Evolutionary conservation across 2,797 vertebrate genomes (phyloP).

Genomic region (Sebastes diaconus): DNA sequence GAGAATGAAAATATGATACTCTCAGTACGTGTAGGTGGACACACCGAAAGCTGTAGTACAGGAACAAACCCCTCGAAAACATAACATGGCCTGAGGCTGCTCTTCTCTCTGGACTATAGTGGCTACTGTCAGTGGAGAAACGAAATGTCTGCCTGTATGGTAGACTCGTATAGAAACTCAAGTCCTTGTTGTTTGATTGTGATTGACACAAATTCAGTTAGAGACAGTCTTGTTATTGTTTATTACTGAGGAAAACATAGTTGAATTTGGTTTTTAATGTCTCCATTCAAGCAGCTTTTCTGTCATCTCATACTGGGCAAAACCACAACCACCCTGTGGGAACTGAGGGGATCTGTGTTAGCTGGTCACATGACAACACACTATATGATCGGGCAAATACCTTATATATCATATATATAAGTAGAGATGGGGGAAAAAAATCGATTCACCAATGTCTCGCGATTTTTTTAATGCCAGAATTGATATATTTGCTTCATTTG

Average conservation of each 20-base stretch:
- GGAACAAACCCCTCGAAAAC: slow-evolving; percentile 8
- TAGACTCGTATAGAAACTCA: background rate
- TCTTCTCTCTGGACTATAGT: slow-evolving; percentile 9
- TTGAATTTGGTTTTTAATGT: slow-evolving; percentile 3
- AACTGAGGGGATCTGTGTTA: background rate
- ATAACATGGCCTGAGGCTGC: slow-evolving; percentile 15
- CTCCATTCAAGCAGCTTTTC: slow-evolving; percentile 27
- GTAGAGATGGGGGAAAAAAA: too few relatives aligned
- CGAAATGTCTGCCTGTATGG: background rate
- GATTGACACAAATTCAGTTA: slow-evolving; percentile 12
- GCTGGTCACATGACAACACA: background rate
- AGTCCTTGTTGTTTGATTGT: background rate
- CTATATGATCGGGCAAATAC: background rate
- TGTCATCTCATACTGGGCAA: slow-evolving; percentile 28
- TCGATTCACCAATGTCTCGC: too few relatives aligned
- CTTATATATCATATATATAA: background rate
- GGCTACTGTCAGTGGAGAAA: slow-evolving; percentile 5
- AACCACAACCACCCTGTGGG: slow-evolving; percentile 24
- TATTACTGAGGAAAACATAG: background rate
- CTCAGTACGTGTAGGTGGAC: slow-evolving; percentile 33
- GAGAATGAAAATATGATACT: slow-evolving; percentile 19
- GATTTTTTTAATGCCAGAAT: background rate
- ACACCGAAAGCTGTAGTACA: background rate
- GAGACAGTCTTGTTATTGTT: slow-evolving; percentile 17
- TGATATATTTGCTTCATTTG: background rate